Conservation (phyloP, 1,140 invertebrate genomes). For the Drosophila ambigua region DNA sequence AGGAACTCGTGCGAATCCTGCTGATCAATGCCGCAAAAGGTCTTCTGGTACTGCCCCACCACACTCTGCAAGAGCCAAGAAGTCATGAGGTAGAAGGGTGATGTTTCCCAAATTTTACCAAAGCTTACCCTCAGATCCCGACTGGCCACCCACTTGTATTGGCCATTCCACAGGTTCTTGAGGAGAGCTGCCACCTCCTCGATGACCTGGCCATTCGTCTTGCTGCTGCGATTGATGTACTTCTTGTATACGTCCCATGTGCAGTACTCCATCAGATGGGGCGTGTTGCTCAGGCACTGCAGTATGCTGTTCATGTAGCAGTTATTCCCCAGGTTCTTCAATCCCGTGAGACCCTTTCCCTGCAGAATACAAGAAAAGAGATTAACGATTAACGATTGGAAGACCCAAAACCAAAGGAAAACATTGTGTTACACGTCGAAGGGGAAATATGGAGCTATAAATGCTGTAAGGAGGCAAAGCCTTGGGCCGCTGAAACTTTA, state of each 20-base stretch:
- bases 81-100: not conserved
- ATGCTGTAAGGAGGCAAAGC: slow-evolving; percentile 61
- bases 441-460: slow-evolving; percentile 70
- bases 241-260: slow-evolving; percentile 87
- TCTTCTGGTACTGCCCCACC: slow-evolving; percentile 89
- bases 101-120: too few relatives aligned
- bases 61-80: slow-evolving; percentile 85
- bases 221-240: slow-evolving; percentile 85
- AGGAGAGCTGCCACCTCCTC: slow-evolving; percentile 91
- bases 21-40: slow-evolving; percentile 93
- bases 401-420: not conserved
- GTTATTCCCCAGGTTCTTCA: slow-evolving; percentile 96
- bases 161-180: slow-evolving; percentile 89
- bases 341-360: slow-evolving; percentile 91
- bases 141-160: slow-evolving; percentile 91
- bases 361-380: slow-evolving; percentile 75
- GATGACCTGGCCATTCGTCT: slow-evolving; percentile 88
- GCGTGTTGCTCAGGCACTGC: slow-evolving; percentile 94
- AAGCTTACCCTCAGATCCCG: slow-evolving; percentile 87
- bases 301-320: slow-evolving; percentile 99
- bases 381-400: not conserved
- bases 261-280: slow-evolving; percentile 90
- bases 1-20: slow-evolving; percentile 98
- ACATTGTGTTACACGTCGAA: slow-evolving; percentile 60
- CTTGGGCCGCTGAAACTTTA: slow-evolving; percentile 68